A percentile compares a stretch with the other conserved stretches of the same genome.
phyloP scores from a whole-genome alignment of 2,888 invertebrate species.

The Glaucopsyche alexis region DNA sequence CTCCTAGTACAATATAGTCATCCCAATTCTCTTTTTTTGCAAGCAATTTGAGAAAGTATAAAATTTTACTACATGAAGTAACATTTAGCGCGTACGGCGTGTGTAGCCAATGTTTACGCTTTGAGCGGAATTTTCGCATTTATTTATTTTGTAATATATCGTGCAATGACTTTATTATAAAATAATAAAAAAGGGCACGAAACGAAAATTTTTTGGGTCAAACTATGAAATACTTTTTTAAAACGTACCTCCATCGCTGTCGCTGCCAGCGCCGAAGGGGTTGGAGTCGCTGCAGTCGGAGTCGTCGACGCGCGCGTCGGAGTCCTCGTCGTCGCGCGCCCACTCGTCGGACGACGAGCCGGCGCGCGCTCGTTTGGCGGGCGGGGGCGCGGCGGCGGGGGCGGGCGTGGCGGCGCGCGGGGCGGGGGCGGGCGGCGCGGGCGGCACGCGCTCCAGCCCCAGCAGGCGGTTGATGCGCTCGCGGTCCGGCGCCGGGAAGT shows the following conservation, averaged over 20 bases:
- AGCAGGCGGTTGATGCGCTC: slow-evolving; percentile 88
- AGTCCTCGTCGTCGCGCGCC: slow-evolving; percentile 73
- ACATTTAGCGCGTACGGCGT: too few relatives aligned
- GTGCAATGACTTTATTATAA: too few relatives aligned
- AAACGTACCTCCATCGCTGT: slow-evolving; percentile 85
- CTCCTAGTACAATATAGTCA: too few relatives aligned
- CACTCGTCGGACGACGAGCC: slow-evolving; percentile 84
- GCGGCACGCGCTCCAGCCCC: slow-evolving; percentile 78
- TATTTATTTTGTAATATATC: too few relatives aligned
- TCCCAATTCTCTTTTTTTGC: too few relatives aligned
- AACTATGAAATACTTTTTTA: neutral
- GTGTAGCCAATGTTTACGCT: too few relatives aligned
- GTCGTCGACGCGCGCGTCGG: slow-evolving; percentile 50
- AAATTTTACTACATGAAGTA: too few relatives aligned
- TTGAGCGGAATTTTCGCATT: too few relatives aligned
- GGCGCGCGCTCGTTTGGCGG: slow-evolving; percentile 73
- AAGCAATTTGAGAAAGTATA: too few relatives aligned
- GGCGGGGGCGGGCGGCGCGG: slow-evolving; percentile 46
- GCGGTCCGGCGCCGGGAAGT: slow-evolving; percentile 98
- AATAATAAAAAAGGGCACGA: too few relatives aligned
- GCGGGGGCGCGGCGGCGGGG: slow-evolving; percentile 51
- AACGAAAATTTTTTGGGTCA: neutral
- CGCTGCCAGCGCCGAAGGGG: slow-evolving; percentile 90
- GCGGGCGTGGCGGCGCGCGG: slow-evolving; percentile 50
- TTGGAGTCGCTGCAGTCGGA: slow-evolving; percentile 88